Conservation (phyloP, 2,113 vertebrate genomes). For the Syrmaticus mikado region DNA sequence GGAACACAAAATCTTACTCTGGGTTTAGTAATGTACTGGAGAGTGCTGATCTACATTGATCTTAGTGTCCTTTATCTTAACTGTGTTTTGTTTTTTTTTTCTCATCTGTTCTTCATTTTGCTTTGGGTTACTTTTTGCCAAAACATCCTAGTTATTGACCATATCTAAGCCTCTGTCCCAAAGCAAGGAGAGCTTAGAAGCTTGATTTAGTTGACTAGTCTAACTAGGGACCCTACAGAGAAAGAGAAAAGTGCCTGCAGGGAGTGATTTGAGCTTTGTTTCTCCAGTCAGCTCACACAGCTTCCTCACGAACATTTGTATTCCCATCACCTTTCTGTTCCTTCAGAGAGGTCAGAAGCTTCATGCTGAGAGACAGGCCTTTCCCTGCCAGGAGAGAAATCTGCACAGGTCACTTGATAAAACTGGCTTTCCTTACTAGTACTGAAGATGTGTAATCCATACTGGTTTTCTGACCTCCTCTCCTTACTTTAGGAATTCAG, state of each 20-base stretch:
- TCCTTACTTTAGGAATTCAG: not conserved
- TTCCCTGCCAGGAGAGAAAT: not conserved
- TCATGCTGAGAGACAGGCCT: not conserved
- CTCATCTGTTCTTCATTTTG: not conserved
- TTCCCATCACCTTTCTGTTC: not conserved
- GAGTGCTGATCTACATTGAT: not conserved
- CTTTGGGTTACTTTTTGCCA: not conserved
- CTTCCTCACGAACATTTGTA: not conserved
- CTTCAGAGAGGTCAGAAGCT: not conserved
- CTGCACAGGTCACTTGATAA: not conserved
- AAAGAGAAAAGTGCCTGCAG: not conserved
- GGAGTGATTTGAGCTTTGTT: not conserved
- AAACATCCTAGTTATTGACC: not conserved
- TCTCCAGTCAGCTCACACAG: not conserved
- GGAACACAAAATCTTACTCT: not conserved
- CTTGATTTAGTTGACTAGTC: not conserved
- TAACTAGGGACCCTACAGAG: not conserved
- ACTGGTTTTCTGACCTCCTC: not conserved
- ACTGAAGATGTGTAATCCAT: not conserved
- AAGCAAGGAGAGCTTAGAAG: not conserved
- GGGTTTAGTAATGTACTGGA: not conserved
- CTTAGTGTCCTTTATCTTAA: not conserved
- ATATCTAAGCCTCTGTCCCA: not conserved
- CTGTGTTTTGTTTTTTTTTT: not conserved
- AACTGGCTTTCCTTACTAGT: not conserved